A percentile compares a stretch with the other conserved stretches of the same genome.
phyloP scores from a whole-genome alignment of 2,888 invertebrate genomes.

The Phorcus lineatus region DNA sequence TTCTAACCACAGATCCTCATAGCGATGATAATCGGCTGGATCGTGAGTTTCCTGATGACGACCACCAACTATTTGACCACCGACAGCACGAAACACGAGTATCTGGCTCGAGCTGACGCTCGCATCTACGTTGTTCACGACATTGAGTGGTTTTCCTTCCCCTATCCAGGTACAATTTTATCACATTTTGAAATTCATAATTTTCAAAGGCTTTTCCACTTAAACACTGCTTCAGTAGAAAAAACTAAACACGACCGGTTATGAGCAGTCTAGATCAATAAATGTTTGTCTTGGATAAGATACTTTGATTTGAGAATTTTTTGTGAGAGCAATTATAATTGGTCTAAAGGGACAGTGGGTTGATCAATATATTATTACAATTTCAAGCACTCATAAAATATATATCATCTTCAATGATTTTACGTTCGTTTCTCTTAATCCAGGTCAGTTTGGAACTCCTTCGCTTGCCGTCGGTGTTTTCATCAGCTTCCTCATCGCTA shows the following conservation, averaged over 20 bases:
- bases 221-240: too few species aligned
- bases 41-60: constrained; percentile 51
- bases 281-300: too few species aligned
- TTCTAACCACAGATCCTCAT: constrained; percentile 45
- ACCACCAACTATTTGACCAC: constrained; percentile 71
- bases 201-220: too few species aligned
- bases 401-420: too few species aligned
- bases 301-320: too few species aligned
- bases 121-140: constrained; percentile 42
- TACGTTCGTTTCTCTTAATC: neutral
- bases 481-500: constrained; percentile 52
- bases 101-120: constrained; percentile 56
- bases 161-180: constrained; percentile 78
- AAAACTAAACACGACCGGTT: too few species aligned
- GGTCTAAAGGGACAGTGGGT: too few species aligned
- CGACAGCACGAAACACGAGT: constrained; percentile 58
- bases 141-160: constrained; percentile 54
- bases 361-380: too few species aligned
- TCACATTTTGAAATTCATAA: too few species aligned
- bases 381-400: too few species aligned
- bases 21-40: constrained; percentile 48
- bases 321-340: too few species aligned
- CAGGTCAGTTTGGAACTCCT: constrained; percentile 59
- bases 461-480: constrained; percentile 46
- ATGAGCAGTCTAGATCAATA: too few species aligned